Base-by-base conservation (phyloP, 2,113 vertebrate species). In the Cettia cetti region DNA sequence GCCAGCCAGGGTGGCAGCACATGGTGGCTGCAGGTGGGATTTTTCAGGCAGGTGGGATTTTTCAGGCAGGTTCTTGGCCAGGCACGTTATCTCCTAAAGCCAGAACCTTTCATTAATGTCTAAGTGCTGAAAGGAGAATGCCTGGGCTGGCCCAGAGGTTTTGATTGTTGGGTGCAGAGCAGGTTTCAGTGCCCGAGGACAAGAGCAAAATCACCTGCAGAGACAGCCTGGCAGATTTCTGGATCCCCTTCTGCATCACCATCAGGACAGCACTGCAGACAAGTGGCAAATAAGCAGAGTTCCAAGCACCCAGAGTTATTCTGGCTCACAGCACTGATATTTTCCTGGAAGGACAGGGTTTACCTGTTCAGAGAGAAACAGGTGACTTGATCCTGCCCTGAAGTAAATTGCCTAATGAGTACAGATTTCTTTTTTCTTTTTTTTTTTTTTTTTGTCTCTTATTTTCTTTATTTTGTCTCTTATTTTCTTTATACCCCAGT, bases 51-150 rank as follows among this genome's bases (percentile, higher is more conserved):
- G 28, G 13, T 15, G 52, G 17, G 28, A 50, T 28, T 16, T 28
- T 52, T 33, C 18, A 20, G 31, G 19, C 19, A 10, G 28, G 11
- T 15, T 35, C 15, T 23, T 71, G 53, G 15, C 60, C 70, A 19
- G 40, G 28, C 11, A 3, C 2, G 0, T 23, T 42, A 10, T 11
- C 6, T 37, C 20, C 71, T 10, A 20, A 39, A 61, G 28, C 20
- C 33, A 54, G 19, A 40, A 14, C 45, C 9, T 7, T 33, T 78
- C 19, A 21, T 31, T 13, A 13, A 5, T 33, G 23, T 8, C 0
- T 17, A 30, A 40, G 7, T 19, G 37, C 42, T 54, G 66, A 33
- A 40, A 78, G 52, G 15, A 42, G 12, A 39, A 61, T 8, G 9
- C 16, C 11, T 3, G 6, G 15, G 26, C 71, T 71, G 60, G 11